Evolutionary conservation across 2,113 vertebrate genomes (phyloP).

Genomic region (Pheucticus melanocephalus): DNA sequence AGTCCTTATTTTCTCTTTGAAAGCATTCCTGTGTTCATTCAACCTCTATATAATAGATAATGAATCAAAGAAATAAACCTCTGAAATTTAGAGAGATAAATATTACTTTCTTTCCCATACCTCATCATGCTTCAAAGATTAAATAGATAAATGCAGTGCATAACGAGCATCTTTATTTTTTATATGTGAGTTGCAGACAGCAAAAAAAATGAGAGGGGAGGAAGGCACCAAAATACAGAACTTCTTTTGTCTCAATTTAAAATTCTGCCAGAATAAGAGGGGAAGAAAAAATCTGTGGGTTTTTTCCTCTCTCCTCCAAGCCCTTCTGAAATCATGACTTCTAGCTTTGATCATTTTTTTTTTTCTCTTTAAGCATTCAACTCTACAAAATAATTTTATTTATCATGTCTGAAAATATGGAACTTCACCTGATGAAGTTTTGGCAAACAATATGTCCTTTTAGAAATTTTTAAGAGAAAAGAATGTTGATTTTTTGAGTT

Average conservation of each 20-base stretch:
- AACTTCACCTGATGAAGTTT: background rate
- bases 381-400: background rate
- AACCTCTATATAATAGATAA: background rate
- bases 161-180: background rate
- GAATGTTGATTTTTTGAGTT: background rate
- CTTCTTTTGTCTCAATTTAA: background rate
- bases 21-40: background rate
- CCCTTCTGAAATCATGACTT: background rate
- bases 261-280: background rate
- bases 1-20: background rate
- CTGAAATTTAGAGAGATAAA: background rate
- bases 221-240: background rate
- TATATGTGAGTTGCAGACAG: background rate
- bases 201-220: background rate
- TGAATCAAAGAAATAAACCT: background rate
- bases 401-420: background rate
- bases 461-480: background rate
- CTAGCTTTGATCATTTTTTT: background rate
- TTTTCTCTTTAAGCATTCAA: background rate
- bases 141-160: background rate
- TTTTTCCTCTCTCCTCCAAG: background rate
- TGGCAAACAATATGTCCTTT: background rate
- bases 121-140: fast-evolving
- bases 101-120: background rate
- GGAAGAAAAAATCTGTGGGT: background rate